phyloP scores from a whole-genome alignment of 2,113 vertebrate genomes.

The Lasiurus cinereus region DNA sequence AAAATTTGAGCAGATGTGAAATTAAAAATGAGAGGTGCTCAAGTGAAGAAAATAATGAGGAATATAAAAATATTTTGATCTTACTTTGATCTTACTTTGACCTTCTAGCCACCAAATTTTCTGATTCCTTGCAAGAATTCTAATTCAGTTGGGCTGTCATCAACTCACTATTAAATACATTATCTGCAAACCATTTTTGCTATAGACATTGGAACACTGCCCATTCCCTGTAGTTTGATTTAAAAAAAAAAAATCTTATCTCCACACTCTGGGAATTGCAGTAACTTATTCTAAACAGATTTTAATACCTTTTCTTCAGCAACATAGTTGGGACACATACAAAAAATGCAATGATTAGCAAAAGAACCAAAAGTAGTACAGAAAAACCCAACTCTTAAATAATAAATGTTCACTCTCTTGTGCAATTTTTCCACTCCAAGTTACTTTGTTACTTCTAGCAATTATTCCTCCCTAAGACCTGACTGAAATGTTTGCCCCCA shows the following conservation, averaged over 20 bases:
- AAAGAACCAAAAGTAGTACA: background rate
- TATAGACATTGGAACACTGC: background rate
- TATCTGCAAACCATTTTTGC: background rate
- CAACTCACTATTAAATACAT: background rate
- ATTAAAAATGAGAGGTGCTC: background rate
- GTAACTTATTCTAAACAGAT: background rate
- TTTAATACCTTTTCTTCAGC: slow-evolving; percentile 15
- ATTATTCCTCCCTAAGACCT: background rate
- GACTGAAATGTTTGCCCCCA: background rate
- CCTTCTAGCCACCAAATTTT: slow-evolving; percentile 36
- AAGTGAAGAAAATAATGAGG: slow-evolving; percentile 30
- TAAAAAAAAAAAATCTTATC: background rate
- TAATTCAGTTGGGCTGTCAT: background rate
- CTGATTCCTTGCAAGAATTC: slow-evolving; percentile 34
- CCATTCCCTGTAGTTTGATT: background rate
- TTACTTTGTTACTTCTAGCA: slow-evolving; percentile 1
- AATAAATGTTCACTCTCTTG: background rate
- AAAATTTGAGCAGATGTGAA: background rate
- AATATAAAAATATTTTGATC: background rate
- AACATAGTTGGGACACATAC: background rate
- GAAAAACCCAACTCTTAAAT: slow-evolving; percentile 16
- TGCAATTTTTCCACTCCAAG: background rate
- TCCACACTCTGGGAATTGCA: background rate
- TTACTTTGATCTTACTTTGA: slow-evolving; percentile 28
- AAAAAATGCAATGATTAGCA: background rate